Evolutionary conservation across 2,888 invertebrate species (phyloP).

Genomic region (Escarpia spicata): DNA sequence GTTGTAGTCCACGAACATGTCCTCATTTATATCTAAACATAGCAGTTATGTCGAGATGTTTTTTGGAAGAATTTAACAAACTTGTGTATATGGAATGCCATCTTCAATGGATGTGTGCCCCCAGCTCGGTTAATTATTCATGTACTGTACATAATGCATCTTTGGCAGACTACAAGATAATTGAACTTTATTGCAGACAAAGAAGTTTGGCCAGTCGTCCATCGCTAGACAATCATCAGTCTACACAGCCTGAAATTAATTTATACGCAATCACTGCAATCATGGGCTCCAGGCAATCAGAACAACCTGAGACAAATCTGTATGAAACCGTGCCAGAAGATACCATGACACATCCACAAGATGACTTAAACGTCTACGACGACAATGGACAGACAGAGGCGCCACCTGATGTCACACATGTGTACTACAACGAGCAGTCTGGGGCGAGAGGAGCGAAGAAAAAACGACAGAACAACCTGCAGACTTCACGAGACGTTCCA

Average conservation of each 20-base stretch:
- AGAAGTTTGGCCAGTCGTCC: neutral
- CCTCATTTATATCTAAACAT: neutral
- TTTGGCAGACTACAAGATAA: neutral
- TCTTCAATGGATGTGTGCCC: too few relatives aligned
- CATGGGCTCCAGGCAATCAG: neutral
- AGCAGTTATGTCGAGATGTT: too few relatives aligned
- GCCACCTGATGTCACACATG: too few relatives aligned
- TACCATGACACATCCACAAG: neutral
- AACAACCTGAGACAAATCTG: neutral
- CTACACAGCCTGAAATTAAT: neutral
- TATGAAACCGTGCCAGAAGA: neutral
- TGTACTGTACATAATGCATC: neutral
- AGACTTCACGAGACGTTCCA: neutral
- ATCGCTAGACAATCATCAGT: neutral
- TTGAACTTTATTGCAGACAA: neutral
- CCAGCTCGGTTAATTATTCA: too few relatives aligned
- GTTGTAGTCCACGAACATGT: neutral
- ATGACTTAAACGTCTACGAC: neutral
- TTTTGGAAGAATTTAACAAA: too few relatives aligned
- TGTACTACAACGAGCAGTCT: neutral
- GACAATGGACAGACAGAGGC: too few relatives aligned
- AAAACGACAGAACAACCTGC: neutral
- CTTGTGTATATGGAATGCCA: too few relatives aligned
- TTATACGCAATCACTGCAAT: too few relatives aligned
- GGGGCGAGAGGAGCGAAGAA: neutral